These are phyloP conservation scores for Dryadula phaetusa DNA, from an alignment of 2,888 invertebrate species.

Conservation along the genomic window DNA sequence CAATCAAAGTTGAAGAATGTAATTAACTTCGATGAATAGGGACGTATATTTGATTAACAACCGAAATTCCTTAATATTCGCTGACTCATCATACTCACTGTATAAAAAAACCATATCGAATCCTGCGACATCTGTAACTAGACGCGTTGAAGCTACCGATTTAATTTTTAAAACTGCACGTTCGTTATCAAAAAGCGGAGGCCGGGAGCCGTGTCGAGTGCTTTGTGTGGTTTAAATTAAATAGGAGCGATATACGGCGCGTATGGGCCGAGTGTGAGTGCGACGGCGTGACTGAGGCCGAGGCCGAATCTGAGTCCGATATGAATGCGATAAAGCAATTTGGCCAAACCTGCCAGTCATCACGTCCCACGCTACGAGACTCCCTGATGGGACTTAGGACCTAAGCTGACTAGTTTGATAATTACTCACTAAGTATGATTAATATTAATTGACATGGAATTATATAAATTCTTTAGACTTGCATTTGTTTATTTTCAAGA, in stretches of 20 bases:
- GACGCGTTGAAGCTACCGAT: slow-evolving; percentile 53
- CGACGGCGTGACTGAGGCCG: slow-evolving; percentile 37
- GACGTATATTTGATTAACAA: slow-evolving; percentile 34
- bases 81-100: slow-evolving; percentile 38
- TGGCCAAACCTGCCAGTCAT: slow-evolving; percentile 75
- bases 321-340: slow-evolving; percentile 75
- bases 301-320: slow-evolving; percentile 56
- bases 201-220: slow-evolving; percentile 75
- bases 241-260: slow-evolving; percentile 64
- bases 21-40: slow-evolving; percentile 33
- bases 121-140: slow-evolving; percentile 57
- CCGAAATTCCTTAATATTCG: slow-evolving; percentile 27
- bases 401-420: not conserved
- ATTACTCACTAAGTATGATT: not conserved
- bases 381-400: slow-evolving; percentile 35
- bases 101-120: slow-evolving; percentile 53
- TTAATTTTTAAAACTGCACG: slow-evolving; percentile 64
- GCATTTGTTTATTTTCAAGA: not conserved
- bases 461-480: not conserved
- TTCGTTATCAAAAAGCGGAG: slow-evolving; percentile 70
- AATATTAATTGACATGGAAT: slow-evolving; percentile 12
- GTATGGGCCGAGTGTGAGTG: slow-evolving; percentile 56
- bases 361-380: slow-evolving; percentile 48
- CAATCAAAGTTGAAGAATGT: slow-evolving; percentile 22
- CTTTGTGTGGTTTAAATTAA: slow-evolving; percentile 80